Evolutionary conservation across 2,113 vertebrate species (phyloP).

Genomic region (Sisor rabdophorus): DNA sequence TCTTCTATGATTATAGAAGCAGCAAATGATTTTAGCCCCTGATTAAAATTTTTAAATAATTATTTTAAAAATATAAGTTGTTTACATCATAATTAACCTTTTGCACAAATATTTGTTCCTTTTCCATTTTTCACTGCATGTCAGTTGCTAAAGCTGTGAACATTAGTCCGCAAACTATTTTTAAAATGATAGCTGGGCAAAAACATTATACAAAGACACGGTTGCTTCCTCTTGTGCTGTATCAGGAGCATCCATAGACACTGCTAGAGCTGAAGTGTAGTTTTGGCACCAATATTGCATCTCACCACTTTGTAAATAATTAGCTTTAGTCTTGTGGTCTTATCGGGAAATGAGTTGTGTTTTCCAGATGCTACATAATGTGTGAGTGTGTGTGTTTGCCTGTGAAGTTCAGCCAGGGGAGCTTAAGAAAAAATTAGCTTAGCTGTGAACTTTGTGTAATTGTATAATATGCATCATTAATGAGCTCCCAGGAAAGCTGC

Average conservation of each 20-base stretch:
- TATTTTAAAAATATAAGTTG: too few relatives aligned
- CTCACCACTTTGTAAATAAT: conserved; percentile 41
- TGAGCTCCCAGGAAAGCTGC: conserved; percentile 36
- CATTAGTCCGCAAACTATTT: conserved; percentile 54
- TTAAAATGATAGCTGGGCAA: conserved; percentile 54
- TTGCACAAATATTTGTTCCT: conserved; percentile 50
- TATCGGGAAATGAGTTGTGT: conserved; percentile 12
- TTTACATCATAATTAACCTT: too few relatives aligned
- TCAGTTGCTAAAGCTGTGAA: conserved; percentile 47
- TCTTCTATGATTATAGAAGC: conserved; percentile 27
- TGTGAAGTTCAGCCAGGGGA: conserved; percentile 11
- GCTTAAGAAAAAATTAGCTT: conserved; percentile 35
- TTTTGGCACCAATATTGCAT: conserved; percentile 39
- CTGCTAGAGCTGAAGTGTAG: conserved; percentile 43
- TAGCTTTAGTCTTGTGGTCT: conserved; percentile 54
- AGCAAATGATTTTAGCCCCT: too few relatives aligned
- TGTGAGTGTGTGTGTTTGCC: conserved; percentile 3
- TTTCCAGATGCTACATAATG: conserved; percentile 16
- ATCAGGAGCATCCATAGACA: conserved; percentile 61
- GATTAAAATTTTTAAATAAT: too few relatives aligned
- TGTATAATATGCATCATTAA: conserved; percentile 44
- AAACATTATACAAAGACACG: conserved; percentile 61
- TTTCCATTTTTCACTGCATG: conserved; percentile 45
- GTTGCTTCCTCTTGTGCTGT: conserved; percentile 58
- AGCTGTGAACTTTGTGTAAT: conserved; percentile 32